Base-by-base conservation (phyloP, 2,113 vertebrate species). In the Nothobranchius furzeri region DNA sequence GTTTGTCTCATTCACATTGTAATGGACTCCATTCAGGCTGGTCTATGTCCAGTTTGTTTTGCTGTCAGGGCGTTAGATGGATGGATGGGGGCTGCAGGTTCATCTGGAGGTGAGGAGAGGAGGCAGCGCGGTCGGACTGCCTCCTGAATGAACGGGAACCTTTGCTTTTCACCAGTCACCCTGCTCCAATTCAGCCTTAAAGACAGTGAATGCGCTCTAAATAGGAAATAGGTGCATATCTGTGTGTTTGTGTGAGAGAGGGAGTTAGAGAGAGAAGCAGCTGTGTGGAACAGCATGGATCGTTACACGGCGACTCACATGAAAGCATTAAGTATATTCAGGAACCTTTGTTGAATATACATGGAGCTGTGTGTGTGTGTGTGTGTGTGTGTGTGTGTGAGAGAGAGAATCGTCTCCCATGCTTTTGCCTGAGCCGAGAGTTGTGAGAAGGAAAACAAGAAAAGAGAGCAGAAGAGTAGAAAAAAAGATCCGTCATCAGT, bases 401-500 rank as follows among this genome's bases (percentile, higher is more conserved):
- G 30, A 49, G 42, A 35, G 72, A 15, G 49, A 68, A 66, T 82
- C 68, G 73, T 73, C 78, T 85, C 76, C 71, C 65, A 50, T 79
- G 75, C 75, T 82, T 76, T 76, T 61, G 69, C 84, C 70, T 3
- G 42, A 81, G 82, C 79, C 46, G 68, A 81, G 84, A 84, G 69
- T 69, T 81, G 85, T 77, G 75, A 89, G 71, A 84, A 80, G 71
- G 78, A 85, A 86, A 88, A 85, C 79, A 87, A 82, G 82, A 76
- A 68, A 70, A 69, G 71, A 78, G 62, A 79, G 80, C 50, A 49
- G 17, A 63, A 68, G 75, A 53, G 63, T 73, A 82, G 83, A 75
- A 82, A 85, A 86, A 90, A 90, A 90, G 90, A 89, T 88, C 88
- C 80, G 90, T 90, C 90, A 91, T 91, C 88, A 91, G 90, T 90